These are phyloP conservation scores for Campopleginae sp. DNA, from an alignment of 2,888 invertebrate species.

Conservation along the genomic window DNA sequence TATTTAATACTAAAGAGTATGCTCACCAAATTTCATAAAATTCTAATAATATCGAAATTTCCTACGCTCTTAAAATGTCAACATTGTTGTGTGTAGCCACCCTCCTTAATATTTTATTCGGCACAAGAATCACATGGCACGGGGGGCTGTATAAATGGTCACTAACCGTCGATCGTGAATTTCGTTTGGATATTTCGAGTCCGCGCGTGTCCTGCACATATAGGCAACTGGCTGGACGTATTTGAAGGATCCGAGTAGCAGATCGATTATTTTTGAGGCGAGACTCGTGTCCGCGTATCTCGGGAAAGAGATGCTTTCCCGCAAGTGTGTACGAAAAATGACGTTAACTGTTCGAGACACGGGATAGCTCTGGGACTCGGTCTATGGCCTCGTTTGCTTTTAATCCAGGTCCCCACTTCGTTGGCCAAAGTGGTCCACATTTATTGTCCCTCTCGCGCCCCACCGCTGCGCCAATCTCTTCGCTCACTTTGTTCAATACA, in stretches of 20 bases:
- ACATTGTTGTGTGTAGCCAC: no score
- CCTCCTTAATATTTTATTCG: background rate
- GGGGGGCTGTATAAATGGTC: conserved; percentile 18
- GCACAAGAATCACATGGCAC: conserved; percentile 9
- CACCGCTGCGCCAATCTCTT: conserved; percentile 57
- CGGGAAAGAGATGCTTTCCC: conserved; percentile 12
- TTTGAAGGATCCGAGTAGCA: background rate
- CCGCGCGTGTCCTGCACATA: conserved; percentile 27
- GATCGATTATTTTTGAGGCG: no score
- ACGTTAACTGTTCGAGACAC: conserved; percentile 82
- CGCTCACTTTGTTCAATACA: conserved; percentile 12
- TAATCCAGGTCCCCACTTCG: conserved; percentile 84
- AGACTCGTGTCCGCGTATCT: conserved; percentile 21
- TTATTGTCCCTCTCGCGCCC: conserved; percentile 81
- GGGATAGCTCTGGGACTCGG: conserved; percentile 83
- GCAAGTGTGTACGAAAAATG: conserved; percentile 68
- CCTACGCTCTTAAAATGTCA: no score
- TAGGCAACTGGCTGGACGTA: conserved; percentile 2
- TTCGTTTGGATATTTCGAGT: conserved; percentile 40
- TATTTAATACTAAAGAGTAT: no score
- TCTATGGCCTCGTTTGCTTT: conserved; percentile 84
- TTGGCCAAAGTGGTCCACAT: conserved; percentile 80
- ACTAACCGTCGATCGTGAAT: conserved; percentile 56
- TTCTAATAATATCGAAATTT: no score
- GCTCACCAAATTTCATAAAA: no score